Percentiles rank a stretch among this genome's conserved stretches.
Conservation (phyloP, 2,797 vertebrate genomes). For the Synanceia verrucosa region DNA sequence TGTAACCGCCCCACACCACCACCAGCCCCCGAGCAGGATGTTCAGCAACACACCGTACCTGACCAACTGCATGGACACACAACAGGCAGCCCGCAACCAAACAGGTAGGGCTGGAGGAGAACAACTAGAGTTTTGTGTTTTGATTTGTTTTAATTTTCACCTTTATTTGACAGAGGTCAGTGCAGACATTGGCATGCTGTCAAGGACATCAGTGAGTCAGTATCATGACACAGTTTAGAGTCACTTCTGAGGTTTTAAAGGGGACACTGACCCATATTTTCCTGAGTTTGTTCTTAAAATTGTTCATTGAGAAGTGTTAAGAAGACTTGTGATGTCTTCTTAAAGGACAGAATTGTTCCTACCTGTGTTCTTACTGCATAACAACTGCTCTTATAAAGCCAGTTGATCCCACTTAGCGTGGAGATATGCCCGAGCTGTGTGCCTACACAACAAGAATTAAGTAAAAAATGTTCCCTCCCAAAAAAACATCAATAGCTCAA, state of each 20-base stretch:
- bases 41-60: constrained; percentile 93
- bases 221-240: not conserved
- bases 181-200: not conserved
- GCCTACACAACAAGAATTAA: not conserved
- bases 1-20: constrained; percentile 89
- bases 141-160: not conserved
- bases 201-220: not conserved
- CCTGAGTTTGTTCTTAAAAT: not conserved
- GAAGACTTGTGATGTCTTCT: not conserved
- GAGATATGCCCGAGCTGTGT: not conserved
- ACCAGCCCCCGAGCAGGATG: constrained; percentile 91
- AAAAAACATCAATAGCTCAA: not conserved
- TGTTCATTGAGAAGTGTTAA: not conserved
- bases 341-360: not conserved
- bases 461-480: not conserved
- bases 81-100: constrained; percentile 89
- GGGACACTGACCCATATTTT: not conserved
- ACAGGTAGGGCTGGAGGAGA: constrained; percentile 74
- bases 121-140: not conserved
- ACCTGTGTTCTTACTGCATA: not conserved
- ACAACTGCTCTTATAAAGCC: not conserved
- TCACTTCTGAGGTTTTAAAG: not conserved
- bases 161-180: not conserved
- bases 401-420: not conserved
- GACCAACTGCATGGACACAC: constrained; percentile 94